Evolutionary conservation across 2,797 vertebrate species (phyloP).

Genomic region (Cichlasoma orientale): DNA sequence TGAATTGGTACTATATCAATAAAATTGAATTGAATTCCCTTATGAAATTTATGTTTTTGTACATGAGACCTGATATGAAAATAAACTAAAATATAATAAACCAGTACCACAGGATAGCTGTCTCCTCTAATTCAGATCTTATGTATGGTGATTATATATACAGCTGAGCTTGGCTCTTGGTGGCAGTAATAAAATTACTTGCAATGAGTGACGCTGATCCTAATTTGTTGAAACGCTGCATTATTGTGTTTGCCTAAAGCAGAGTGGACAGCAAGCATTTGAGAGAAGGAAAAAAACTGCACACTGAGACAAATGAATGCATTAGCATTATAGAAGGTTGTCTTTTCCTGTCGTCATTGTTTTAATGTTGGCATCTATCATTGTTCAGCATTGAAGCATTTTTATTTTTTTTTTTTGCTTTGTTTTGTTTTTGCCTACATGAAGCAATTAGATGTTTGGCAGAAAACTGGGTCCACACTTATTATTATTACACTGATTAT

Average conservation of each 20-base stretch:
- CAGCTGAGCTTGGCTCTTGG: slow-evolving; percentile 17
- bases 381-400: not conserved
- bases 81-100: not conserved
- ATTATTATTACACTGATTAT: not conserved
- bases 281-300: not conserved
- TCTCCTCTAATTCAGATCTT: slow-evolving; percentile 1
- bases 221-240: slow-evolving; percentile 29
- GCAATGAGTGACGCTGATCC: slow-evolving; percentile 44
- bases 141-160: slow-evolving; percentile 6
- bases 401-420: not conserved
- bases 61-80: not conserved
- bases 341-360: not conserved
- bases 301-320: not conserved
- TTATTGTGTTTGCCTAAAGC: slow-evolving; percentile 9
- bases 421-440: too few species aligned
- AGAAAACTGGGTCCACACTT: not conserved
- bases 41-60: not conserved
- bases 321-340: not conserved
- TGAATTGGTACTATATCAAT: too few species aligned
- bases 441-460: not conserved
- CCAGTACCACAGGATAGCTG: not conserved
- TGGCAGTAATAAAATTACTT: slow-evolving; percentile 34
- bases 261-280: not conserved
- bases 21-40: too few species aligned
- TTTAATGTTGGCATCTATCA: not conserved